Conservation (phyloP, 30 jellyfish, hydroid and myxozoan species). For the Aurelia sp. region DNA sequence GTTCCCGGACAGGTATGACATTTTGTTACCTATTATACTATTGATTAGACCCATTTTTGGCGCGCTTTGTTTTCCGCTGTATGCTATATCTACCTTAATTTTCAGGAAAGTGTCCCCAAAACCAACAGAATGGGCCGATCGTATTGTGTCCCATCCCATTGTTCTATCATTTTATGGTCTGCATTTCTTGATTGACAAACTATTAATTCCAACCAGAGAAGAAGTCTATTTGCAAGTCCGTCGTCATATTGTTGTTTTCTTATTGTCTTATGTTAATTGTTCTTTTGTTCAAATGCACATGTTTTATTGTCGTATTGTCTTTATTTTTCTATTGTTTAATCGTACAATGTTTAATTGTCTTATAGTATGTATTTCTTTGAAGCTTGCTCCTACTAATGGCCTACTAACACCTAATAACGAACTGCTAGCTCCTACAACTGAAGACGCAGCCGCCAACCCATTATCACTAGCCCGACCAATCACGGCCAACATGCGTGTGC, state of each 20-base stretch:
- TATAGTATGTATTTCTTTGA: background rate
- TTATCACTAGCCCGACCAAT: background rate
- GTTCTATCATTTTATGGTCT: too few relatives aligned
- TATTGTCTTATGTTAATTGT: too few relatives aligned
- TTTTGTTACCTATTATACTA: too few relatives aligned
- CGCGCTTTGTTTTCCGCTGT: background rate
- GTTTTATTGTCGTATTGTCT: background rate
- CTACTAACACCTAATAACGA: conserved; percentile 28
- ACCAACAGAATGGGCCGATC: too few relatives aligned
- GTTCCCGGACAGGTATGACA: conserved; percentile 57
- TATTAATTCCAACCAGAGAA: too few relatives aligned
- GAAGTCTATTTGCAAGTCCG: background rate
- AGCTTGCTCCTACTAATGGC: background rate
- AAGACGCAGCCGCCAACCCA: conserved; percentile 14
- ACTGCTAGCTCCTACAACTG: conserved; percentile 33
- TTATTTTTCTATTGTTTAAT: too few relatives aligned
- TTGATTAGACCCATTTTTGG: too few relatives aligned
- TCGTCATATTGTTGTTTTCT: background rate
- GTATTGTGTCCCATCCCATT: too few relatives aligned
- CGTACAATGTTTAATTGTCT: background rate
- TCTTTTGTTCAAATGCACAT: background rate
- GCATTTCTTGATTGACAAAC: background rate
- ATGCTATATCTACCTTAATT: background rate
- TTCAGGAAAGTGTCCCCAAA: background rate
- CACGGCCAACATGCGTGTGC: background rate